Conservation (phyloP, 2,888 invertebrate species). For the Argyresthia albistria region DNA sequence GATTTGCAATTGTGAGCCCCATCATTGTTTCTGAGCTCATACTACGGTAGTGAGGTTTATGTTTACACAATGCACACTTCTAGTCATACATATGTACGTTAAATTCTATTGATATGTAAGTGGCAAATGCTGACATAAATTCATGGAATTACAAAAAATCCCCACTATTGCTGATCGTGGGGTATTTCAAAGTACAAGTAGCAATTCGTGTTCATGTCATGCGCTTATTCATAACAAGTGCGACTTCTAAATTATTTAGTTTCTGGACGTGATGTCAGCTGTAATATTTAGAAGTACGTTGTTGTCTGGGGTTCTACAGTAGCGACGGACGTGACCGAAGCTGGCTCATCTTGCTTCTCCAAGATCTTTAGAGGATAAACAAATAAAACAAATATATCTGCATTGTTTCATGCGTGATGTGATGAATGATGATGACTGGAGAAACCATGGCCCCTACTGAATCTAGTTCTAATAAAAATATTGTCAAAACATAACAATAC, state of each 20-base stretch:
- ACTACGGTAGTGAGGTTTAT: too few relatives aligned
- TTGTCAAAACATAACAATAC: too few relatives aligned
- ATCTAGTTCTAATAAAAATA: too few relatives aligned
- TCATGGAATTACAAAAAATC: not conserved
- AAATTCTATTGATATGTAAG: not conserved
- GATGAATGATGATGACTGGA: too few relatives aligned
- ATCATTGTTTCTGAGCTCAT: too few relatives aligned
- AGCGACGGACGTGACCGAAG: slow-evolving; percentile 45
- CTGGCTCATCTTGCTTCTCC: slow-evolving; percentile 13
- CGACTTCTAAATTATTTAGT: slow-evolving; percentile 23
- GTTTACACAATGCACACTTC: too few relatives aligned
- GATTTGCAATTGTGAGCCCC: not conserved
- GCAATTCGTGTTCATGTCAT: slow-evolving; percentile 16
- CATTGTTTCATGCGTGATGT: too few relatives aligned
- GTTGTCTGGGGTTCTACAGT: slow-evolving; percentile 43
- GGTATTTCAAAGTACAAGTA: not conserved
- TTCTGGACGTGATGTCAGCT: slow-evolving; percentile 44
- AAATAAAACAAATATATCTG: too few relatives aligned
- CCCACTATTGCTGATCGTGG: not conserved
- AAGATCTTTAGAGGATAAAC: too few relatives aligned
- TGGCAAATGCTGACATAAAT: not conserved
- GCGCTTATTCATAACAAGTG: slow-evolving; percentile 10
- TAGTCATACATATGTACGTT: too few relatives aligned
- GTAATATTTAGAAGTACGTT: slow-evolving; percentile 38
- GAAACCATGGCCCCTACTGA: too few relatives aligned